Evolutionary conservation across 2,888 invertebrate genomes (phyloP), one percentile per base, ranked within the genome.

Genomic region (Laspeyria flexula): DNA sequence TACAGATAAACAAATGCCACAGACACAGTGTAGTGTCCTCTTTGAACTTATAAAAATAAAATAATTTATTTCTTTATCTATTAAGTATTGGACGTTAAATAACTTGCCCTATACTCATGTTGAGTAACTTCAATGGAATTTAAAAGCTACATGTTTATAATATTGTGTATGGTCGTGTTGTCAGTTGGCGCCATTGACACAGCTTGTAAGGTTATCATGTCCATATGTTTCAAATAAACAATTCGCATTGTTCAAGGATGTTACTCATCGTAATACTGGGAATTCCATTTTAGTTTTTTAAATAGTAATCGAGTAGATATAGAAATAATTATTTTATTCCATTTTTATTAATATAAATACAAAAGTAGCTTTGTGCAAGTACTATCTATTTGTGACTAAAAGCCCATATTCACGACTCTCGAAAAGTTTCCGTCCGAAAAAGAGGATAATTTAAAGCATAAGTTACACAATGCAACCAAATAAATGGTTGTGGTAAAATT

Each of bases 101-200:
- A 71, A 72, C 75, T 79, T 75, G 75, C 77, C 68, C 72, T 75
- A 75, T 76, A 72, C 72, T 71, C 69, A 71, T 71, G 55, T 70
- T 79, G 81, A 81, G 75, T 81, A 79, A 81, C 67, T 60, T 60
- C 47, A 44, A 43, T 61, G 71, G 79, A 80, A 80, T 82, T 73
- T 65, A 48, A 66, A 65, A 64, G 61, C 63, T 62, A 60, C 57
- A 61, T 59, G 35, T 47, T n/a, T 33, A 18, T 30, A 67, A 67
- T 71, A 70, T 69, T 66, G 65, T 74, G 70, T 76, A 70, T 67
- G 63, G 49, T 61, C 52, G 65, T 63, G 70, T 61, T 68, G 54
- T 45, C 13, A 41, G 21, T 58, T 76, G 80, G 81, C 81, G 81
- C 81, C 81, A 73, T 68, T 49, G 59, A 70, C 65, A 63, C 61